Conservation (phyloP, 1,140 invertebrate species). For the Drosophila lacertosa region DNA sequence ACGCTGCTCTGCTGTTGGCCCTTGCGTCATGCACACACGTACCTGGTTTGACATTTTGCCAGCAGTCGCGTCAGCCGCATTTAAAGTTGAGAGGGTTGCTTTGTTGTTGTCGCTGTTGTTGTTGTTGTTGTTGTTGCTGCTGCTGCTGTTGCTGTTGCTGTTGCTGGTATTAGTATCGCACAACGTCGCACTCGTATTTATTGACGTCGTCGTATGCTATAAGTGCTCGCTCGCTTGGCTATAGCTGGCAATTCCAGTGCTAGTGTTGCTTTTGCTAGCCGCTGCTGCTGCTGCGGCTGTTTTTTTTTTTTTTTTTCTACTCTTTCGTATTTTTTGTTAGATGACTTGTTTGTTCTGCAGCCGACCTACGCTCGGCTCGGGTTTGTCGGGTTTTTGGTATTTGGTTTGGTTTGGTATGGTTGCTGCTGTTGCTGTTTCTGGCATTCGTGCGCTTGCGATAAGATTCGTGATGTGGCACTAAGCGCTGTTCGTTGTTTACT, state of each 20-base stretch:
- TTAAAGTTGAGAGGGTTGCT: conserved; percentile 65
- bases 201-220: conserved; percentile 77
- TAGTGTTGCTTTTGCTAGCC: conserved; percentile 35
- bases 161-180: conserved; percentile 52
- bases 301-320: conserved; percentile 22
- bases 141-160: conserved; percentile 28
- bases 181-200: conserved; percentile 52
- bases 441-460: conserved; percentile 70
- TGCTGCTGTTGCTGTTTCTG: conserved; percentile 42
- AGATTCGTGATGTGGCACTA: conserved; percentile 82
- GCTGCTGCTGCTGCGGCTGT: conserved; percentile 30
- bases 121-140: conserved; percentile 26
- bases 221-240: conserved; percentile 67
- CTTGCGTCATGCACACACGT: conserved; percentile 32
- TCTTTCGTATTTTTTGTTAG: conserved; percentile 55
- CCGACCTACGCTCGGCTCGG: conserved; percentile 63
- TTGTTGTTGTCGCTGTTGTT: conserved; percentile 26
- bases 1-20: neutral
- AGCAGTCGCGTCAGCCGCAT: conserved; percentile 32
- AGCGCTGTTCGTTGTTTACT: conserved; percentile 81
- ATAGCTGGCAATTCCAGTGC: conserved; percentile 36
- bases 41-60: conserved; percentile 73
- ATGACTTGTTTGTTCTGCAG: conserved; percentile 81
- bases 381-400: conserved; percentile 43
- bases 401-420: conserved; percentile 38